Base-by-base conservation (phyloP, 2,797 vertebrate species). In the Eremophila alpestris region DNA sequence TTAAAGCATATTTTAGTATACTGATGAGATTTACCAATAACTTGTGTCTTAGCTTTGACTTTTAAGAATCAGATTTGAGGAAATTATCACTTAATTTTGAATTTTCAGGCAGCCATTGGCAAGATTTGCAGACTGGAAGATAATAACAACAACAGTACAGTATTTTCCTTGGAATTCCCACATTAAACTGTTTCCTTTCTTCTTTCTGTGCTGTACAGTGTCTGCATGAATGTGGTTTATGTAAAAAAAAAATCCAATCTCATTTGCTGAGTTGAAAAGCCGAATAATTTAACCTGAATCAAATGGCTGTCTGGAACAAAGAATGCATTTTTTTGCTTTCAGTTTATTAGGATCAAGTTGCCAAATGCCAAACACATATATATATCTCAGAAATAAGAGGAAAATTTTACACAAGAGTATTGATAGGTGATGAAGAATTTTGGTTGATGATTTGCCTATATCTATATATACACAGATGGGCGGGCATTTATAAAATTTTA, bases 131-230 rank as follows among this genome's bases (percentile, higher is more conserved):
- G 93, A 91, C 91, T 93, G 79, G 82, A 74, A 92, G 78, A 90
- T 74, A 94, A 65, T 91, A 96, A 94, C 81, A 93, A 95, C 46
- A 94, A 84, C 58, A 80, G 56, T 34, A 79, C 41, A 77, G 84
- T 95, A 75, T 94, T 96, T 95, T 96, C 89, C 92, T 96, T 97
- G 90, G 96, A 96, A 95, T 90, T 94, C 17, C 12, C 22, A 83
- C 11, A 64, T 92, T 78, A 94, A 93, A 92, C 77, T 80, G 60
- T 63, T 94, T 93, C 67, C 30, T 93, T 95, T 91, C 83, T 91
- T 95, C 82, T 82, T 89, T 89, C 84, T 30, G 7, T 69, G 55
- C 73, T 95, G 65, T 76, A 92, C 18, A 92, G 60, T 0, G 3
- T 94, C 91, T 93, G 77, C 55, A 88, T 93, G 77, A 94, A 93